A percentile compares a stretch with the other conserved stretches of the same genome.
Evolutionary conservation across 2,797 vertebrate species (phyloP).

Genomic region (Microhierax caerulescens): DNA sequence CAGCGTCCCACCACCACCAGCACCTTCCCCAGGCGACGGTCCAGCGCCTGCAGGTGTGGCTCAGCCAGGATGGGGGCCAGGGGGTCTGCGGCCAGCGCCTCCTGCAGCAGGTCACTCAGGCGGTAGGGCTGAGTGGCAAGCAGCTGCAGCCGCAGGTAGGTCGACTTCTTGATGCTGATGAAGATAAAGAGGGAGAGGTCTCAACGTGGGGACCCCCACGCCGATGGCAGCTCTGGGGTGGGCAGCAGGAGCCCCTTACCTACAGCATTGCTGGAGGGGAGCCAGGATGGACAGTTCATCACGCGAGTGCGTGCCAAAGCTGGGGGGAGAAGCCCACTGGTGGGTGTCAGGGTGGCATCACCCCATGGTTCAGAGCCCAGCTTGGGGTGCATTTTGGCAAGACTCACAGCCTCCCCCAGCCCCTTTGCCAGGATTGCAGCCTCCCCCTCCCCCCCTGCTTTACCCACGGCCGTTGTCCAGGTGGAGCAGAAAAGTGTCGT

Average conservation of each 20-base stretch:
- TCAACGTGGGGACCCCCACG: background rate
- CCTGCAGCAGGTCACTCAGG: slow-evolving; percentile 48
- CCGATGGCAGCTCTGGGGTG: accelerated
- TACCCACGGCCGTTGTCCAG: slow-evolving; percentile 73
- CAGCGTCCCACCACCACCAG: background rate
- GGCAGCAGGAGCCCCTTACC: background rate
- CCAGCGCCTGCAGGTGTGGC: slow-evolving; percentile 41
- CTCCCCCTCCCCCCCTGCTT: background rate
- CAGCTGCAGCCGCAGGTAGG: slow-evolving; percentile 53
- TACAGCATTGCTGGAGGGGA: slow-evolving; percentile 67
- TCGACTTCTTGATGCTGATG: slow-evolving; percentile 62
- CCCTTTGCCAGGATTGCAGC: background rate
- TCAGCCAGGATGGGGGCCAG: slow-evolving; percentile 56
- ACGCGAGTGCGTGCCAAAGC: slow-evolving; percentile 59
- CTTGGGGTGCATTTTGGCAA: accelerated
- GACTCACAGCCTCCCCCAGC: background rate
- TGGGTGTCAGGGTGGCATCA: accelerated
- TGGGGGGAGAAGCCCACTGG: background rate
- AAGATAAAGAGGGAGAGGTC: background rate
- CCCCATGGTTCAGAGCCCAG: background rate
- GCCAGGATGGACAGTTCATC: slow-evolving; percentile 69
- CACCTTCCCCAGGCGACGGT: slow-evolving; percentile 31
- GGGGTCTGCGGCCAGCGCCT: slow-evolving; percentile 39
- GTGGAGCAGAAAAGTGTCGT: slow-evolving; percentile 70
- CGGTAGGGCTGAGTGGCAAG: slow-evolving; percentile 42